Conservation (phyloP, 2,888 invertebrate genomes). For the Barypeithes pellucidus region DNA sequence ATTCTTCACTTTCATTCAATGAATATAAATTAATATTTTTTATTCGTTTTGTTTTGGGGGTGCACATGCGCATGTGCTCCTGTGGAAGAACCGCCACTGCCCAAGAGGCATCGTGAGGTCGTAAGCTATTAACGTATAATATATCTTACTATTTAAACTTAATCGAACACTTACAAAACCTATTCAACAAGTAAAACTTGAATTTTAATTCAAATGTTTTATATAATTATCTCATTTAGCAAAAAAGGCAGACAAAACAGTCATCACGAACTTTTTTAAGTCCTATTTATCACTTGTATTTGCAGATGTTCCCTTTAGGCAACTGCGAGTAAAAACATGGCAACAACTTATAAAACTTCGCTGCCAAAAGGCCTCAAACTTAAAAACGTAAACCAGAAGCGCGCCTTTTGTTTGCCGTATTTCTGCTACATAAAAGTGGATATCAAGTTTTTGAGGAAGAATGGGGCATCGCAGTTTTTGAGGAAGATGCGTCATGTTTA, state of each 20-base stretch:
- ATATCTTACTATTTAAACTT: too few relatives aligned
- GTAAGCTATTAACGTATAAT: too few relatives aligned
- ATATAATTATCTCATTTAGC: background rate
- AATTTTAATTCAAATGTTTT: background rate
- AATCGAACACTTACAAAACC: too few relatives aligned
- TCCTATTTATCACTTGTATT: constrained; percentile 1
- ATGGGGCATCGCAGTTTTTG: background rate
- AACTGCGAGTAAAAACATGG: constrained; percentile 6
- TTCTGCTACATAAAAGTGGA: constrained; percentile 8
- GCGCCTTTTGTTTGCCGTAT: constrained; percentile 7
- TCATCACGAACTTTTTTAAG: background rate
- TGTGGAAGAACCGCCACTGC: too few relatives aligned
- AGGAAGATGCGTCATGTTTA: constrained; percentile 1
- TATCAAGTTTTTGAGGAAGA: constrained; percentile 1
- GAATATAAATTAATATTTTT: too few relatives aligned
- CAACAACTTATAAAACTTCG: constrained; percentile 19
- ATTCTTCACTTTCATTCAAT: too few relatives aligned
- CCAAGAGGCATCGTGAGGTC: too few relatives aligned
- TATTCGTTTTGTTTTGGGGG: too few relatives aligned
- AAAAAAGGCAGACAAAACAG: background rate
- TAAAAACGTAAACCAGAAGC: constrained; percentile 18
- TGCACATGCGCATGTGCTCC: too few relatives aligned
- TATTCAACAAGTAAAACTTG: too few relatives aligned
- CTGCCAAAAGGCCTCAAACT: constrained; percentile 11
- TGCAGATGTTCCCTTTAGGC: constrained; percentile 10